phyloP scores from a whole-genome alignment of 1,140 invertebrate species.

The Galleria mellonella region DNA sequence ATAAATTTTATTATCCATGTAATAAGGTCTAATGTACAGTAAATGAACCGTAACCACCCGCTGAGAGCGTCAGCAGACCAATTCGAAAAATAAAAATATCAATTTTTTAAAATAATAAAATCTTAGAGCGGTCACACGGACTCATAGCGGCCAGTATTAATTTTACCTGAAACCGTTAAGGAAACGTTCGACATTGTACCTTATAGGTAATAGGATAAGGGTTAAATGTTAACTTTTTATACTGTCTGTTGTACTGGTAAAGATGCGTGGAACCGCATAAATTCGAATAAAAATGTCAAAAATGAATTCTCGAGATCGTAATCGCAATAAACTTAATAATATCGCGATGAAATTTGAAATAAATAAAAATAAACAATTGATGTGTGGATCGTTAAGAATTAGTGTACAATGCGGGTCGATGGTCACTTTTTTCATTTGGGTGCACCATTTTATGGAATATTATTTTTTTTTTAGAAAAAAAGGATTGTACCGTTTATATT shows the following conservation, averaged over 20 bases:
- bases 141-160: constrained; percentile 27
- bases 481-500: background rate
- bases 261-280: constrained; percentile 47
- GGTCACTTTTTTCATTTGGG: constrained; percentile 14
- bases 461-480: background rate
- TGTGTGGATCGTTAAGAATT: constrained; percentile 47
- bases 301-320: constrained; percentile 68
- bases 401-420: constrained; percentile 33
- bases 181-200: background rate
- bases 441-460: constrained; percentile 13
- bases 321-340: constrained; percentile 68
- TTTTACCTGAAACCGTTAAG: constrained; percentile 2
- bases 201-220: background rate
- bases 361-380: constrained; percentile 59
- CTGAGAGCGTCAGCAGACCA: constrained; percentile 60
- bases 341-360: constrained; percentile 65
- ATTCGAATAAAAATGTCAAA: constrained; percentile 71
- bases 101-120: constrained; percentile 70
- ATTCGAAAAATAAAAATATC: constrained; percentile 65
- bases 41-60: constrained; percentile 29
- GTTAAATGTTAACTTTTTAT: background rate
- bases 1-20: constrained; percentile 10
- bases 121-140: constrained; percentile 63
- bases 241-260: constrained; percentile 14
- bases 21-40: constrained; percentile 26